Percentiles rank a stretch among this genome's conserved stretches.
Evolutionary conservation across 1,140 invertebrate species (phyloP).

Genomic region (Magallana ariakensis): DNA sequence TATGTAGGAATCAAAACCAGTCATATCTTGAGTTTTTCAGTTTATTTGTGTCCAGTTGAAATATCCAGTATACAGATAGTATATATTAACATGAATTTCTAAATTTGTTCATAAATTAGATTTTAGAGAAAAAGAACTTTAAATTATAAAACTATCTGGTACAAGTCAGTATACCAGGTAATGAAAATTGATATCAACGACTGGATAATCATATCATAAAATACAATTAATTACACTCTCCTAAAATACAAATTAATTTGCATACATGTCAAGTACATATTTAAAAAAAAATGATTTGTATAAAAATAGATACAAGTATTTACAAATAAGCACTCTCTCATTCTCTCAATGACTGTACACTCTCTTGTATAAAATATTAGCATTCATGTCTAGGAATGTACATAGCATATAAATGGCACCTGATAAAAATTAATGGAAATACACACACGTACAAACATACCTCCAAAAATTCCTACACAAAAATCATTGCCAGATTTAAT

Average conservation of each 20-base stretch:
- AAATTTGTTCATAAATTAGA: background rate
- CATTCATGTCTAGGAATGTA: background rate
- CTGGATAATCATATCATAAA: too few species aligned
- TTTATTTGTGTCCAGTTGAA: conserved; percentile 6
- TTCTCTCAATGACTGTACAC: background rate
- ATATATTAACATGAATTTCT: background rate
- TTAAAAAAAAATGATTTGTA: conserved; percentile 2
- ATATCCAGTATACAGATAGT: background rate
- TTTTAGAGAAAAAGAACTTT: too few species aligned
- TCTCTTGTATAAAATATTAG: background rate
- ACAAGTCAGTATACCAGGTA: too few species aligned
- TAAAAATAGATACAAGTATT: conserved; percentile 16
- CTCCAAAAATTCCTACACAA: background rate
- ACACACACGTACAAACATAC: background rate
- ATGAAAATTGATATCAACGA: too few species aligned
- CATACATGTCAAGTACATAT: background rate
- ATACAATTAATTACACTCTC: too few species aligned
- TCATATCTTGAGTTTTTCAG: background rate
- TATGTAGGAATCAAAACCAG: too few species aligned
- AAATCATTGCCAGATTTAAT: background rate
- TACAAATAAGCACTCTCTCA: conserved; percentile 29
- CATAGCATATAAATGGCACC: background rate
- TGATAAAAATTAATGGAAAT: background rate
- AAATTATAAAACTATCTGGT: too few species aligned
- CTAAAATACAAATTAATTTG: background rate